A percentile compares a stretch with the other conserved stretches of the same genome.
phyloP scores from a whole-genome alignment of 2,797 vertebrate genomes.

The Acipenser oxyrinchus region DNA sequence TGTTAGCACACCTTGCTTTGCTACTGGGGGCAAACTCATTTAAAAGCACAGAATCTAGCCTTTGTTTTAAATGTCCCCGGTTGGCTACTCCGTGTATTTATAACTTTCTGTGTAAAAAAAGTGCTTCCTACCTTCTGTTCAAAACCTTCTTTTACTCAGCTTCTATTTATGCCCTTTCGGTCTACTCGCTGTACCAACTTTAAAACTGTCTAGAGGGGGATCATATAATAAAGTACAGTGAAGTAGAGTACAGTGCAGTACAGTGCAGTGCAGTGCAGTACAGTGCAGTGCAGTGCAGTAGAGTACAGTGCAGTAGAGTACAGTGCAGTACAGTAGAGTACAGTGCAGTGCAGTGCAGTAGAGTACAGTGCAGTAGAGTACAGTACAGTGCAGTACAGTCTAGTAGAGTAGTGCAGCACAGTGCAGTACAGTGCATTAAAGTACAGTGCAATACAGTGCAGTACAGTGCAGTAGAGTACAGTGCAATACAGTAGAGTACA shows the following conservation, averaged over 20 bases:
- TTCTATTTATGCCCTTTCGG: too few species aligned
- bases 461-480: neutral
- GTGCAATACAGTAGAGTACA: neutral
- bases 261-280: neutral
- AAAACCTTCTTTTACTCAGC: too few species aligned
- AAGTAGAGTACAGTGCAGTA: neutral
- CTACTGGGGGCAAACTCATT: too few species aligned
- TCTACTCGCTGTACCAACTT: neutral
- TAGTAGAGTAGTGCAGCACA: neutral
- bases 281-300: neutral
- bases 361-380: neutral
- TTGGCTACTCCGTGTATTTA: too few species aligned
- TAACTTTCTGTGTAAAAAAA: too few species aligned
- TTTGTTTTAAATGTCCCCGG: too few species aligned
- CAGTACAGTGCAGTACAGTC: neutral
- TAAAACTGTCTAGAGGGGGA: neutral
- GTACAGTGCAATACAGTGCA: neutral
- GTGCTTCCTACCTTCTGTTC: too few species aligned
- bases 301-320: neutral
- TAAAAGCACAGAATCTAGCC: too few species aligned
- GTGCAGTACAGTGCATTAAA: neutral
- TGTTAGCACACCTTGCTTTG: too few species aligned
- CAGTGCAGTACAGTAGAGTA: neutral
- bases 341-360: neutral
- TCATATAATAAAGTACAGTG: neutral